phyloP scores from a whole-genome alignment of 2,797 vertebrate species.

The Sparidentex hasta region DNA sequence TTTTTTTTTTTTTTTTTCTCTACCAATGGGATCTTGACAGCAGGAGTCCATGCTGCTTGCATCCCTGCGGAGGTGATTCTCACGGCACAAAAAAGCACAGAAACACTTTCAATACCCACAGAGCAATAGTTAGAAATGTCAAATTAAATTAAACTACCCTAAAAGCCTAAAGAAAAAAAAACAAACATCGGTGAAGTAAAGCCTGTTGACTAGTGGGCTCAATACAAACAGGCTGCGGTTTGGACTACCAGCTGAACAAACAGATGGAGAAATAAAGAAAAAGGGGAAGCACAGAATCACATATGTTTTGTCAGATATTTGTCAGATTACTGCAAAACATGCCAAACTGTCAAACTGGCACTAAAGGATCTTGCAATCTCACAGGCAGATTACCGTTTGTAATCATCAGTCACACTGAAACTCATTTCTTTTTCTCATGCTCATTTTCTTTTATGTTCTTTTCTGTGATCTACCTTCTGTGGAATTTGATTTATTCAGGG shows the following conservation, averaged over 20 bases:
- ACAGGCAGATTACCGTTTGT: neutral
- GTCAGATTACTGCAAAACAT: constrained; percentile 21
- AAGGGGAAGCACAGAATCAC: neutral
- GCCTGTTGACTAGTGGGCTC: neutral
- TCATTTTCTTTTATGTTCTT: neutral
- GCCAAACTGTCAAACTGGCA: constrained; percentile 11
- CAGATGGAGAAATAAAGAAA: neutral
- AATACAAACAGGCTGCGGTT: neutral
- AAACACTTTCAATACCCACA: constrained; percentile 26
- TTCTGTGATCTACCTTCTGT: constrained; percentile 7
- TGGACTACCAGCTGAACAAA: neutral
- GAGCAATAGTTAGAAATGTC: constrained; percentile 18
- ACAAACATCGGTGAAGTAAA: neutral
- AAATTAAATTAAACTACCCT: constrained; percentile 27
- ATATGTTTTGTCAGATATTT: constrained; percentile 27
- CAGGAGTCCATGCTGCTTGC: constrained; percentile 22
- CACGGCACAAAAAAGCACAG: constrained; percentile 1
- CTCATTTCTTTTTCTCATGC: neutral
- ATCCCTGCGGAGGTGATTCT: constrained; percentile 26
- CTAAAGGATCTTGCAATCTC: neutral
- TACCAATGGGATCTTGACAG: constrained; percentile 17
- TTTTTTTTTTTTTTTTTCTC: too few species aligned
- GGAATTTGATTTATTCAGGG: neutral
- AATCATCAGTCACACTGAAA: too few species aligned
- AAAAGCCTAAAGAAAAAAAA: neutral